Conservation (phyloP, 2,888 invertebrate species). For the Stenodera caucasica region DNA sequence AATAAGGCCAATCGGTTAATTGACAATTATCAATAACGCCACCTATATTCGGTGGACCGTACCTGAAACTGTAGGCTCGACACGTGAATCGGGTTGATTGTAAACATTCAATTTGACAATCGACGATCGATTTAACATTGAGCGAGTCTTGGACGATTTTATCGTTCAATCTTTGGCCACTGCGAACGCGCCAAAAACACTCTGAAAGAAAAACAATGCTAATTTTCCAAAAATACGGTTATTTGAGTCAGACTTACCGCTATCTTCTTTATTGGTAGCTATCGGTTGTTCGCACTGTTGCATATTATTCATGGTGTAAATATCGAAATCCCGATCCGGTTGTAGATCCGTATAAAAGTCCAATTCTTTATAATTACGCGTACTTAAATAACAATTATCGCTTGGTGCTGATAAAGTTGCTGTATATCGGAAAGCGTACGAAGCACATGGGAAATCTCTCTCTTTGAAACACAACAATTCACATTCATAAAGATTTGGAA, state of each 20-base stretch:
- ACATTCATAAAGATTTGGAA: conserved; percentile 73
- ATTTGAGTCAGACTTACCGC: conserved; percentile 52
- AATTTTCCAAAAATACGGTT: too few relatives aligned
- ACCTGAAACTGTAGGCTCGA: conserved; percentile 78
- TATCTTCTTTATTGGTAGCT: conserved; percentile 54
- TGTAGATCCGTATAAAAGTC: conserved; percentile 74
- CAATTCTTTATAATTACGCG: conserved; percentile 68
- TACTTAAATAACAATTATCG: conserved; percentile 79
- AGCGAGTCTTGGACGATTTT: conserved; percentile 67
- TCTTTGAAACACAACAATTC: conserved; percentile 74
- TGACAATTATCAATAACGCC: conserved; percentile 75
- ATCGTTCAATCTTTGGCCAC: conserved; percentile 69
- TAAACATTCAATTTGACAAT: conserved; percentile 80
- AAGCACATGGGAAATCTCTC: conserved; percentile 71
- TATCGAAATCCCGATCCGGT: conserved; percentile 75
- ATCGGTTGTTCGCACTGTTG: conserved; percentile 56
- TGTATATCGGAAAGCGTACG: conserved; percentile 70
- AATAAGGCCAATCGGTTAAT: conserved; percentile 71
- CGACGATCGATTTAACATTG: conserved; percentile 70
- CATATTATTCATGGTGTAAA: conserved; percentile 72
- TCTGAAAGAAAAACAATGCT: conserved; percentile 60
- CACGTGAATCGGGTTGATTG: conserved; percentile 74
- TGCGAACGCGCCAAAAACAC: conserved; percentile 81
- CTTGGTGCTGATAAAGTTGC: conserved; percentile 58
- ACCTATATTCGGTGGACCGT: conserved; percentile 66